Evolutionary conservation across 2,888 invertebrate genomes (phyloP), one percentile per base, ranked within the genome.

Genomic region (Dicranocentrus wangi): DNA sequence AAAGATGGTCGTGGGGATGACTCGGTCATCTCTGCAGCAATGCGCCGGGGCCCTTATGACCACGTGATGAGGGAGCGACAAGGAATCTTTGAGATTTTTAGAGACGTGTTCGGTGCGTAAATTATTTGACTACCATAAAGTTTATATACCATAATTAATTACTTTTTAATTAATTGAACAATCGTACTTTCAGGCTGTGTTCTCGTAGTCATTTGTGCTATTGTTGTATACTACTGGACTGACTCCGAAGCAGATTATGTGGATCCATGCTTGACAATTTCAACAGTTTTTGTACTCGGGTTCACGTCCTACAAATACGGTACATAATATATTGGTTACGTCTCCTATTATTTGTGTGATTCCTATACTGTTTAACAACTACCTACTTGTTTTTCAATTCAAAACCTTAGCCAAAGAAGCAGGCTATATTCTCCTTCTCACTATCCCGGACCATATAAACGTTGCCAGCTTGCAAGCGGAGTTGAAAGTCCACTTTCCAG

Each of bases 371-470:
- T 51, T 65, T 63, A n/a, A 68, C 39, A 8, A 39, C 13, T 39
- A 13, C 13, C 5, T 39, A 8, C 13, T 39, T 39, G 5, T 39
- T 39, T 39, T 84, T 82, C 86, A 89, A 89, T 51, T 90, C 96
- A n/a, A n/a, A n/a, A n/a, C n/a, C n/a, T n/a, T n/a, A n/a, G 96
- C 97, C 92, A 94, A 94, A 86, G 94, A 96, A 88, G 95, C 96
- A 13, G 94, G 95, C 2, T 89, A 95, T 73, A 95, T 97, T 87
- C 91, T 97, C 0, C 91, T 98, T 21, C 97, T 98, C 90, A 97
- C 97, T 0, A 96, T 97, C 79, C 97, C 98, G 0, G 94, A 93
- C 86, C 94, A 95, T 15, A 93, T 97, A 83, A 93, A 96, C 87
- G 93, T 95, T 55, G 91, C 92, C 83, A 90, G 91, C 8, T 90